Evolutionary conservation across 2,888 invertebrate genomes (phyloP).

Genomic region (Caenorhabditis sp.): DNA sequence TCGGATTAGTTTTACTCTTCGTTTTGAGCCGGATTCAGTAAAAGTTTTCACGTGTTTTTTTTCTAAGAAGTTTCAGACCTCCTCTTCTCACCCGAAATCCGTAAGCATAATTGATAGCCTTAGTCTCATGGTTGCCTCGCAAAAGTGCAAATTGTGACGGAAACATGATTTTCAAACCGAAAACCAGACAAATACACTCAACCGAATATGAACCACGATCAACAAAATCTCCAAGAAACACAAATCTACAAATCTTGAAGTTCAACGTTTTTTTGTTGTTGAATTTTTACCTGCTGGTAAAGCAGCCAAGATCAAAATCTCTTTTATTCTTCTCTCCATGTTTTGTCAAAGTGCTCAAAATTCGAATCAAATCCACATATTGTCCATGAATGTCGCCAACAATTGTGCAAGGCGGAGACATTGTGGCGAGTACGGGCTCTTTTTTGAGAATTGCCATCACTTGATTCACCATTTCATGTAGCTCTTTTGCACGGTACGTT

Average conservation of each 20-base stretch:
- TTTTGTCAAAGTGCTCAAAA: slow-evolving; percentile 1
- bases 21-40: too few relatives aligned
- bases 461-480: slow-evolving; percentile 3
- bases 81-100: slow-evolving; percentile 20
- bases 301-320: too few relatives aligned
- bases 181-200: slow-evolving; percentile 37
- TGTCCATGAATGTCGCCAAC: slow-evolving; percentile 45
- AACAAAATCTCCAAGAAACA: slow-evolving; percentile 43
- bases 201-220: slow-evolving; percentile 36
- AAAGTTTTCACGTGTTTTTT: too few relatives aligned
- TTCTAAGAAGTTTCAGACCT: too few relatives aligned
- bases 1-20: too few relatives aligned
- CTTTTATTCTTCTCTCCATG: neutral
- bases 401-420: slow-evolving; percentile 28
- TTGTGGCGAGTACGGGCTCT: slow-evolving; percentile 8
- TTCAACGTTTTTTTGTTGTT: neutral
- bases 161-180: slow-evolving; percentile 29
- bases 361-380: slow-evolving; percentile 23
- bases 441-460: slow-evolving; percentile 10
- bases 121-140: slow-evolving; percentile 47
- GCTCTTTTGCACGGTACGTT: slow-evolving; percentile 11
- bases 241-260: slow-evolving; percentile 8
- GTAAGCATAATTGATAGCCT: slow-evolving; percentile 41
- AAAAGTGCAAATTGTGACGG: slow-evolving; percentile 22
- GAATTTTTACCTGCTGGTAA: neutral